phyloP scores from a whole-genome alignment of 2,888 invertebrate genomes.

The Cataglyphis altisquamis region DNA sequence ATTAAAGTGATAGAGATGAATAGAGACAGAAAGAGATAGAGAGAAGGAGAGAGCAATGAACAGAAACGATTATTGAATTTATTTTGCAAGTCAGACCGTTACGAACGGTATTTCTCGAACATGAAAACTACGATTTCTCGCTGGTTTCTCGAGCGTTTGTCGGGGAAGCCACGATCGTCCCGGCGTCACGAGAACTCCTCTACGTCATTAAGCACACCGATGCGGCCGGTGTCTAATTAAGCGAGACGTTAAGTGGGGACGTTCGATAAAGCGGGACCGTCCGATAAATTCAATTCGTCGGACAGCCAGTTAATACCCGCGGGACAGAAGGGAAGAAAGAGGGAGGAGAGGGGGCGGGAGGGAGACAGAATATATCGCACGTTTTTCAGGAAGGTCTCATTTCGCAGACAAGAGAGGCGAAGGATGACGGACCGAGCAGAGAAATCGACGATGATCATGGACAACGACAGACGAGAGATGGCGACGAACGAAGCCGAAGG shows the following conservation, averaged over 20 bases:
- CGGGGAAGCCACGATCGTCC: slow-evolving; percentile 57
- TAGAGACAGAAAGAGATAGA: background rate
- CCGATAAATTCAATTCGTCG: slow-evolving; percentile 80
- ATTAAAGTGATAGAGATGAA: background rate
- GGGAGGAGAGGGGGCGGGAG: background rate
- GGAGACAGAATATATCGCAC: slow-evolving; percentile 73
- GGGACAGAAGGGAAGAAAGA: slow-evolving; percentile 19
- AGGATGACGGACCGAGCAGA: slow-evolving; percentile 76
- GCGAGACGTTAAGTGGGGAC: slow-evolving; percentile 78
- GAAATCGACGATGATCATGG: slow-evolving; percentile 41
- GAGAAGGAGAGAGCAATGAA: background rate
- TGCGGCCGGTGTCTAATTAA: slow-evolving; percentile 76
- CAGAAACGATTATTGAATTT: background rate
- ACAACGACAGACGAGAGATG: slow-evolving; percentile 53
- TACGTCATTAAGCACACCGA: slow-evolving; percentile 75
- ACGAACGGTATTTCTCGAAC: background rate
- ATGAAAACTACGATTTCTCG: slow-evolving; percentile 33
- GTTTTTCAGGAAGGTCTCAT: slow-evolving; percentile 74
- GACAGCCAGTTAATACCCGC: slow-evolving; percentile 81
- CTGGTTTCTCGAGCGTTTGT: slow-evolving; percentile 34
- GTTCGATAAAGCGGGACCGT: slow-evolving; percentile 77
- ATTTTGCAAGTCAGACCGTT: background rate
- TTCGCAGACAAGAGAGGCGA: slow-evolving; percentile 69
- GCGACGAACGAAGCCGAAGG: slow-evolving; percentile 66
- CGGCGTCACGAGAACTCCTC: slow-evolving; percentile 72